Evolutionary conservation across 23 tunicate species (phyloP), one percentile per base, ranked within the genome.

Genomic region (Aplidium turbinatum): DNA sequence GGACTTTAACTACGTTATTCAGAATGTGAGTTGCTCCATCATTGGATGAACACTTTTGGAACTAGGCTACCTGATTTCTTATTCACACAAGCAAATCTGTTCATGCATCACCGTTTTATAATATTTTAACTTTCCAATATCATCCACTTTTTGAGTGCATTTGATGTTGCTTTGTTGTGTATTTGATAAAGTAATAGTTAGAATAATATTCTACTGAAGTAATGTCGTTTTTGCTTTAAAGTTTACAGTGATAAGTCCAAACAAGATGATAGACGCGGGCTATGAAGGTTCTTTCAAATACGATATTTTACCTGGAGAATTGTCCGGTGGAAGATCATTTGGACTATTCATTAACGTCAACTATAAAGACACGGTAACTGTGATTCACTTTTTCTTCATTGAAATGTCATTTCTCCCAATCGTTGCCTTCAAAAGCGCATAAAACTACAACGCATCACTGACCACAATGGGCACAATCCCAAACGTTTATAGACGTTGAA

Each of bases 221-320:
- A 19, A 22, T 72, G 21, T 27, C 70, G 4, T 18, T 4, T 20
- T 45, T 11, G 4, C 47, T 74, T 31, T 47, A 19, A 31, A 84
- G 90, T 91, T 91, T 58, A 70, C 97, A 22, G 74, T 66, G 4
- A 62, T 79, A 28, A 29, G 72, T 18, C 81, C 89, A 27, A 91
- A 91, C 72, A 91, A 91, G 63, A 84, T 91, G 97, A 86, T 94
- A 28, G 99, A 82, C 35, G 82, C 90, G 0, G 99, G 99, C 25
- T 75, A 85, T 31, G 95, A 94, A 67, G 99, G 94, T 20, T 86
- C 99, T 22, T 94, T 94, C 72, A 31, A 58, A 7, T 94, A 86
- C 68, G 78, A 69, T 40, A 82, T 94, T 35, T 21, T 66, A 13
- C 81, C 99, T 6, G 95, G 96, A n/a, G 99, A 94, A 51, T 57